A percentile compares a stretch with the other conserved stretches of the same genome.
Evolutionary conservation across 1,140 invertebrate genomes (phyloP).

Genomic region (Brachionus koreanus): DNA sequence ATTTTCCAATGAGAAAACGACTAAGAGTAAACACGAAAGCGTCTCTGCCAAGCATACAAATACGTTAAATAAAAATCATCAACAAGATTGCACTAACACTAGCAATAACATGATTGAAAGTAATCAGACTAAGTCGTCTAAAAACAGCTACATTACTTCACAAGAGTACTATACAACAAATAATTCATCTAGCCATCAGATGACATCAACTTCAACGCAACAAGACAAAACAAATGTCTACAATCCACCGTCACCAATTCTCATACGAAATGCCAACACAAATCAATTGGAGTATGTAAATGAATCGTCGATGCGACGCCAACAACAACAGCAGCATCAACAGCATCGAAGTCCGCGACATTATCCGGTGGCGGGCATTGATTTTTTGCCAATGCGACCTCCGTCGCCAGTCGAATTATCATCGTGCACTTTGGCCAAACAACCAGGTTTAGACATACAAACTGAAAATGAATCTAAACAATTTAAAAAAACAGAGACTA

Average conservation of each 20-base stretch:
- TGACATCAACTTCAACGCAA: background rate
- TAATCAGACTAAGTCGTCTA: background rate
- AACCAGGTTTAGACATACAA: background rate
- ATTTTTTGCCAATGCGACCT: background rate
- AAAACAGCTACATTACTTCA: background rate
- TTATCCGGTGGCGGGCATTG: background rate
- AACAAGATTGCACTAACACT: background rate
- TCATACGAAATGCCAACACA: background rate
- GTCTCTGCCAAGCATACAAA: conserved; percentile 5
- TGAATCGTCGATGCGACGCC: background rate
- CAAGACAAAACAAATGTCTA: background rate
- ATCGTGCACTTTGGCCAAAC: background rate
- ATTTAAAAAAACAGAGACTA: background rate
- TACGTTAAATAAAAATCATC: background rate
- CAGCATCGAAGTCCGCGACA: background rate
- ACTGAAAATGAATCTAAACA: background rate
- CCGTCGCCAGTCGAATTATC: conserved; percentile 33
- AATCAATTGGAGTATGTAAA: conserved; percentile 15
- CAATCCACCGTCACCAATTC: background rate
- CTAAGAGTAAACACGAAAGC: background rate
- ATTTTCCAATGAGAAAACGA: background rate
- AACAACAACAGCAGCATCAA: background rate
- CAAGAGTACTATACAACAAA: background rate
- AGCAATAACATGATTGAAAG: background rate
- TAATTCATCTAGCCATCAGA: background rate